Conservation (phyloP, 2,888 invertebrate species). For the Apoda limacodes region DNA sequence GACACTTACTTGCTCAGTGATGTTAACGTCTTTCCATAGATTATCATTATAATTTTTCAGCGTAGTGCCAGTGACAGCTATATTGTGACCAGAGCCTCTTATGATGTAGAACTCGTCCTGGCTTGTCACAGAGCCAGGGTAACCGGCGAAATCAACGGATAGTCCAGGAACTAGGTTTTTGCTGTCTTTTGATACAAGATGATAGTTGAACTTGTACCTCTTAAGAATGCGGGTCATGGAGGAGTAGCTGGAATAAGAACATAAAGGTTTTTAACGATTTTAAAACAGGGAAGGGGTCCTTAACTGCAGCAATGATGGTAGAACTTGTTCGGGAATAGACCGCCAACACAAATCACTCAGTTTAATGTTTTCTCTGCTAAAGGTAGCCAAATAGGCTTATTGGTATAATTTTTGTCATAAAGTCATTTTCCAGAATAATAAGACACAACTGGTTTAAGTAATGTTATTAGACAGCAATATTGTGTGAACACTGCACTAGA, state of each 20-base stretch:
- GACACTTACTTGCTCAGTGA: constrained; percentile 68
- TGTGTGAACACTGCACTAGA: too few relatives aligned
- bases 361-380: too few relatives aligned
- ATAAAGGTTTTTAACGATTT: too few relatives aligned
- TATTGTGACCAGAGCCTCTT: constrained; percentile 64
- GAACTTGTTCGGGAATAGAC: too few relatives aligned
- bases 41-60: constrained; percentile 79
- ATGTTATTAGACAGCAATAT: too few relatives aligned
- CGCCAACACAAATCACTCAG: too few relatives aligned
- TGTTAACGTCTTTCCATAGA: constrained; percentile 76
- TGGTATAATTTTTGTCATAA: too few relatives aligned
- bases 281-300: too few relatives aligned
- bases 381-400: too few relatives aligned
- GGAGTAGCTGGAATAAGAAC: constrained; percentile 67
- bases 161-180: constrained; percentile 72
- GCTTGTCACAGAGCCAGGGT: constrained; percentile 85
- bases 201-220: constrained; percentile 84
- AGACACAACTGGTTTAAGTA: too few relatives aligned
- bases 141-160: constrained; percentile 82
- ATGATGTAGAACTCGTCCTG: constrained; percentile 86
- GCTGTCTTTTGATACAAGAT: constrained; percentile 59
- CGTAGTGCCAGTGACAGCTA: constrained; percentile 82
- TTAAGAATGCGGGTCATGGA: constrained; percentile 88
- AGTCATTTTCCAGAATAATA: too few relatives aligned
- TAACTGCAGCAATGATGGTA: too few relatives aligned